Base-by-base conservation (phyloP, 2,797 vertebrate genomes). In the Peromyscus eremicus region DNA sequence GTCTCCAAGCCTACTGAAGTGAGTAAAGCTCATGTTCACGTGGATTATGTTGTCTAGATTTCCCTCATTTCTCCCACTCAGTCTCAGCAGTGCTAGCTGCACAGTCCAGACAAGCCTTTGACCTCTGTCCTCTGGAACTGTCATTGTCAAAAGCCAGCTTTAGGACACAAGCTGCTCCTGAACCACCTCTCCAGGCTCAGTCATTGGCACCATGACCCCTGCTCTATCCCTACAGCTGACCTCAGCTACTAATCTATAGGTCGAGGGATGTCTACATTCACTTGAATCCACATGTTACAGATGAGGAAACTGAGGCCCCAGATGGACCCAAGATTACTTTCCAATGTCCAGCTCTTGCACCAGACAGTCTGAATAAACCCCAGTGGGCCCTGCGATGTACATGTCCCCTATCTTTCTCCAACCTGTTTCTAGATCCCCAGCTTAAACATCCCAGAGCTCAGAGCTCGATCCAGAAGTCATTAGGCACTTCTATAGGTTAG, bases 271-370 rank as follows among this genome's bases (percentile, higher is more conserved):
- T 40, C 70, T 93, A 11, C 10, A 34, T 19, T 86, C 73, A 75
- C 29, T 70, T 89, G 91, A 94, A 82, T 32, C 64, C 77, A 40
- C 17, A 66, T 82, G 95, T 96, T 93, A 79, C 52, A 88, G 66
- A 49, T 85, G 27, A n/a, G 81, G 43, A 93, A 92, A 91, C n/a
- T 40, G 77, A 95, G 81, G 43, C 79, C 68, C 40, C 82, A 89
- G 43, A 71, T 55, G 68, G 76, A 76, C 46, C 83, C 82, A 89
- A 71, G 29, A 52, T 13, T n/a, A 57, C 73, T 43, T 95, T 92
- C 79, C 64, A 71, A 34, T 71, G 46, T 52, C 90, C 70, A 49
- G 49, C 16, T 80, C 80, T 49, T 75, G 14, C 1, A 77, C 40
- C 37, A 32, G 62, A 64, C 19, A 52, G 25, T 91, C 68, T 62